A percentile compares a stretch with the other conserved stretches of the same genome.
These are phyloP conservation scores for Sebastes fasciatus DNA, from an alignment of 2,113 vertebrate genomes.

Conservation along the genomic window DNA sequence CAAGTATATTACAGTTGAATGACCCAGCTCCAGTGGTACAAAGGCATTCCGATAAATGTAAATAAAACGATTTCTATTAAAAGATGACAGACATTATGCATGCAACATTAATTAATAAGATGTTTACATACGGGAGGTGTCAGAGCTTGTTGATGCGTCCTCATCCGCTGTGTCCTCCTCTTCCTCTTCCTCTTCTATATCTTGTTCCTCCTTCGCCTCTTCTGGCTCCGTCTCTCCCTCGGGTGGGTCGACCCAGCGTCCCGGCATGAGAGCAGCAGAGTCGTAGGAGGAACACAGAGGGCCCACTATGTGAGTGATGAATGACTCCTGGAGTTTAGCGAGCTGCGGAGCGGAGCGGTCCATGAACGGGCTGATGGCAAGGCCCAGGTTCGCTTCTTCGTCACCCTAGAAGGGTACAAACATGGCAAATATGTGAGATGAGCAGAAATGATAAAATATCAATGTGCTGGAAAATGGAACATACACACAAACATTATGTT, in stretches of 20 bases:
- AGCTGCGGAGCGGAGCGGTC: constrained; percentile 94
- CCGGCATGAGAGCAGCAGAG: constrained; percentile 94
- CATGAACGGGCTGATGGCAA: constrained; percentile 97
- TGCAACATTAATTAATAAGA: constrained; percentile 3
- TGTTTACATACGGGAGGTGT: constrained; percentile 76
- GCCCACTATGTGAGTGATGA: constrained; percentile 97
- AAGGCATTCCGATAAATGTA: not conserved
- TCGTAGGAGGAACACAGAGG: constrained; percentile 94
- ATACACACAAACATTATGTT: not conserved
- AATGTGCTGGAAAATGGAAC: not conserved
- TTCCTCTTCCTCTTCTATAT: constrained; percentile 62
- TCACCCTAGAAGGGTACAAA: constrained; percentile 86
- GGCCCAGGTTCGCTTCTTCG: constrained; percentile 93
- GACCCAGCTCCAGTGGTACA: not conserved
- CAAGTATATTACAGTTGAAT: not conserved
- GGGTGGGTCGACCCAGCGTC: constrained; percentile 88
- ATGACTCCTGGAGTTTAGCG: constrained; percentile 96
- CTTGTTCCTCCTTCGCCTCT: constrained; percentile 53
- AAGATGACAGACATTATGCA: not conserved
- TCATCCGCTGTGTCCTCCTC: constrained; percentile 80
- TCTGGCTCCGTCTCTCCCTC: constrained; percentile 80
- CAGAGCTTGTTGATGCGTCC: constrained; percentile 85
- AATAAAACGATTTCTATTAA: not conserved
- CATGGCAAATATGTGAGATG: constrained; percentile 4
- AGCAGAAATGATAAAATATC: not conserved